Percentiles rank a stretch among this genome's conserved stretches.
Conservation (phyloP, 1,140 invertebrate genomes). For the Hesperophylax magnus region DNA sequence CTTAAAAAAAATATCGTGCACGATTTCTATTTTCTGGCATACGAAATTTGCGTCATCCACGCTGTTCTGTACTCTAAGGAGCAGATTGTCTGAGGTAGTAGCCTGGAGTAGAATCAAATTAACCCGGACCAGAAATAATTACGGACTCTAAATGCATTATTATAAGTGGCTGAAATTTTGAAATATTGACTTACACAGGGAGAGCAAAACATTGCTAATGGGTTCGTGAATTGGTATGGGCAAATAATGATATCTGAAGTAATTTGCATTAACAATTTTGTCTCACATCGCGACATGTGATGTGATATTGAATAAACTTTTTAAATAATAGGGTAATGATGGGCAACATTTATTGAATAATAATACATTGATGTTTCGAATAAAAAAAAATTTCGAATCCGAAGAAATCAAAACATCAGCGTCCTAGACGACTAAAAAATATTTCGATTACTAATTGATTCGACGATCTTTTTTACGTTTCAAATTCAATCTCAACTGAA, state of each 20-base stretch:
- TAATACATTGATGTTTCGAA: background rate
- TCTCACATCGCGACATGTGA: no score
- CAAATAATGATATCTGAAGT: background rate
- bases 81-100: background rate
- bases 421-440: no score
- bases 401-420: no score
- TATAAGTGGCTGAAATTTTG: background rate
- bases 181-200: slow-evolving; percentile 12
- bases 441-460: no score
- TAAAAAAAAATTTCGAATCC: no score
- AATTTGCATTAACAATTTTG: background rate
- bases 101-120: background rate
- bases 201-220: slow-evolving; percentile 13
- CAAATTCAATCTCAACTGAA: no score
- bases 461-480: no score
- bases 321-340: background rate
- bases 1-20: no score
- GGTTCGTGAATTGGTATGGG: background rate
- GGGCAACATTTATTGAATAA: background rate
- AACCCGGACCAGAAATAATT: background rate
- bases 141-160: slow-evolving; percentile 8
- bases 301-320: no score
- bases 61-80: background rate
- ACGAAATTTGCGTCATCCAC: no score
- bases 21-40: no score